These are phyloP conservation scores for Cataglyphis livida DNA, from an alignment of 2,888 invertebrate species.

Conservation along the genomic window DNA sequence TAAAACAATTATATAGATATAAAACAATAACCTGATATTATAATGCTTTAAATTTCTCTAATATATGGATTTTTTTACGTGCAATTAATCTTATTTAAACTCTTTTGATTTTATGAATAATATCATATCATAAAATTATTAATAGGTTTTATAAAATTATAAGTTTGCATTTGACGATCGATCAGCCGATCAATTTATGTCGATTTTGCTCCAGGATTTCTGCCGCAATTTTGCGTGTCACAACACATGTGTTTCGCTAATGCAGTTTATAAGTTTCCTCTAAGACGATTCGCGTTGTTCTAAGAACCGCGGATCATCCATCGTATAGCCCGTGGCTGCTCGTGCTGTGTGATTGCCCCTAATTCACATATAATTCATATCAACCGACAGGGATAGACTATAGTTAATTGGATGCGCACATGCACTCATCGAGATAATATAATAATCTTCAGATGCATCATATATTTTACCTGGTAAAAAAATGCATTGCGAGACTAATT, in stretches of 20 bases:
- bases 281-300: slow-evolving; percentile 28
- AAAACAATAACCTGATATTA: not conserved
- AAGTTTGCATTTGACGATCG: slow-evolving; percentile 68
- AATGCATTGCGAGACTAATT: slow-evolving; percentile 74
- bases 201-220: slow-evolving; percentile 50
- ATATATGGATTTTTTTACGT: not conserved
- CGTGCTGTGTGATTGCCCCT: slow-evolving; percentile 75
- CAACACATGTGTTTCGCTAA: slow-evolving; percentile 45
- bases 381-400: slow-evolving; percentile 35
- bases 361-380: slow-evolving; percentile 80
- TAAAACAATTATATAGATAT: not conserved
- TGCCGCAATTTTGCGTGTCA: slow-evolving; percentile 58
- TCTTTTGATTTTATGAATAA: not conserved
- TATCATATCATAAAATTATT: too few relatives aligned
- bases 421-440: slow-evolving; percentile 73
- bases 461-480: slow-evolving; percentile 53
- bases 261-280: slow-evolving; percentile 51
- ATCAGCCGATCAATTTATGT: slow-evolving; percentile 28
- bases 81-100: not conserved
- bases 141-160: slow-evolving; percentile 25
- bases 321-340: slow-evolving; percentile 41
- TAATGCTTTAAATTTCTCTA: not conserved
- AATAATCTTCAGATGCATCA: slow-evolving; percentile 71
- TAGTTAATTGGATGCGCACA: slow-evolving; percentile 64
- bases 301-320: slow-evolving; percentile 47